Conservation (phyloP, 2,888 invertebrate species). For the Carcina quercana region DNA sequence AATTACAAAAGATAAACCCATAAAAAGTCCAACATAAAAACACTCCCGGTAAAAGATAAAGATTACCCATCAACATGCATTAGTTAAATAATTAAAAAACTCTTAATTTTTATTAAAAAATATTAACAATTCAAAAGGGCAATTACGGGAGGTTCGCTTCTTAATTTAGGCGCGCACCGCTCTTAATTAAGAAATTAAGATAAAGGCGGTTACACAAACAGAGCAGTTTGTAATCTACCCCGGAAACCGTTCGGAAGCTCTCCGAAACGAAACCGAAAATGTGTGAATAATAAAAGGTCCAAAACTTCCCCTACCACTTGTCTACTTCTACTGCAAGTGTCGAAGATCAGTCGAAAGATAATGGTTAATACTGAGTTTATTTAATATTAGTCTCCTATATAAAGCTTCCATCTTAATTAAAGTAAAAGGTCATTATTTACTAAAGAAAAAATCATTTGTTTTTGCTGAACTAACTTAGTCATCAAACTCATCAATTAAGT, state of each 20-base stretch:
- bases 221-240: constrained; percentile 56
- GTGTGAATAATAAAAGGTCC: constrained; percentile 50
- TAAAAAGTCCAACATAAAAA: too few relatives aligned
- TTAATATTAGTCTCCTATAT: too few relatives aligned
- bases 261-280: constrained; percentile 45
- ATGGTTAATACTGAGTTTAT: too few relatives aligned
- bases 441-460: too few relatives aligned
- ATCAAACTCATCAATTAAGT: too few relatives aligned
- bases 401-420: too few relatives aligned
- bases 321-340: too few relatives aligned
- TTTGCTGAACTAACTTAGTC: too few relatives aligned
- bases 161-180: constrained; percentile 32
- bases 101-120: constrained; percentile 14
- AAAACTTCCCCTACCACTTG: constrained; percentile 28
- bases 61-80: constrained; percentile 4
- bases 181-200: constrained; percentile 69
- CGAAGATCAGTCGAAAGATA: too few relatives aligned
- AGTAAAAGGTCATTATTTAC: too few relatives aligned
- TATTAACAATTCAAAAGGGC: constrained; percentile 20
- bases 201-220: constrained; percentile 51
- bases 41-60: too few relatives aligned
- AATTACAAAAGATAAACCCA: too few relatives aligned
- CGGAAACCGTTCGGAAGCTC: constrained; percentile 62
- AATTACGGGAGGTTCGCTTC: constrained; percentile 29
- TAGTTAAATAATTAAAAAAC: constrained; percentile 6